Percentiles rank a stretch among this genome's conserved stretches.
phyloP scores from a whole-genome alignment of 2,888 invertebrate genomes.

The Cosmia pyralina region DNA sequence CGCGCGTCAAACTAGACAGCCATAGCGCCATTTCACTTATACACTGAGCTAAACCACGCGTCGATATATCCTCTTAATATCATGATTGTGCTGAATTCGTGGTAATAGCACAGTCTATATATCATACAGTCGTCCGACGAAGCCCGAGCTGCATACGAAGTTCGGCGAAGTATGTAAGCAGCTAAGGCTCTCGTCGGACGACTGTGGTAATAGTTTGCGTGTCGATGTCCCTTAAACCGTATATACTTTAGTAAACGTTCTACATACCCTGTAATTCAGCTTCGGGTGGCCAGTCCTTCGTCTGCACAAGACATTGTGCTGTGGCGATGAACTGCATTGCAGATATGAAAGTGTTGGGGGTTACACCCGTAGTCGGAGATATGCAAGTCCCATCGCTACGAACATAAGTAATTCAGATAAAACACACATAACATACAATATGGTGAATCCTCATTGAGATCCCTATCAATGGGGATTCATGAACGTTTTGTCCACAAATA shows the following conservation, averaged over 20 bases:
- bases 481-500: no score
- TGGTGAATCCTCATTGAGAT: no score
- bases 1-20: no score
- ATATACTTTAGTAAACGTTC: neutral
- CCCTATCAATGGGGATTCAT: no score
- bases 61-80: neutral
- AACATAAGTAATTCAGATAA: neutral
- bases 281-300: conserved; percentile 36
- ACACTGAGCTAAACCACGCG: no score
- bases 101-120: no score
- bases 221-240: neutral
- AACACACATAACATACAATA: no score
- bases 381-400: conserved; percentile 22
- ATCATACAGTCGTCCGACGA: no score
- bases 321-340: conserved; percentile 40
- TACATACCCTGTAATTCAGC: conserved; percentile 25
- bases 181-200: no score
- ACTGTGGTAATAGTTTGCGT: neutral
- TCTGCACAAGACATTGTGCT: conserved; percentile 43
- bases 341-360: conserved; percentile 28
- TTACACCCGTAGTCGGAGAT: conserved; percentile 28
- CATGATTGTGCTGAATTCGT: neutral
- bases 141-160: no score
- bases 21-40: no score
- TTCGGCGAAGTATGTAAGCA: no score